Conservation (phyloP, 2,113 vertebrate species). For the Brachirus orientalis region DNA sequence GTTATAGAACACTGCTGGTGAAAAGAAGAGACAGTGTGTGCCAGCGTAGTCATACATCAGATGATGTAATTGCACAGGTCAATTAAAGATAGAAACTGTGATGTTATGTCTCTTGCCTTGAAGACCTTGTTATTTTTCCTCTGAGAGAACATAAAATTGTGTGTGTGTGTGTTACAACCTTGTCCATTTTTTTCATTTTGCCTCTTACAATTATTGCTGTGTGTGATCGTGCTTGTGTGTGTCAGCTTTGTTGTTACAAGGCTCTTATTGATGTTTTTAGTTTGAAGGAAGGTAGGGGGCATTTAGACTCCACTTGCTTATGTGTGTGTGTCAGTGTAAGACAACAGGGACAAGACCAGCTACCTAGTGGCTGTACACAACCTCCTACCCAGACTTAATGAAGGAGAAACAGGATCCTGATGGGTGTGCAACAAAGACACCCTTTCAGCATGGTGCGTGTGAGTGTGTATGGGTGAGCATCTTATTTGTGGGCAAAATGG, state of each 20-base stretch:
- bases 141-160: constrained; percentile 11
- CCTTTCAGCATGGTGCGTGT: constrained; percentile 33
- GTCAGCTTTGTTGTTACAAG: constrained; percentile 54
- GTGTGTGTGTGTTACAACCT: constrained; percentile 4
- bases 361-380: constrained; percentile 38
- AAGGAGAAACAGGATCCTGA: constrained; percentile 68
- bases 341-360: constrained; percentile 10
- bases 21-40: not conserved
- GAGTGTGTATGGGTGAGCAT: constrained; percentile 6
- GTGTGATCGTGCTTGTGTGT: constrained; percentile 20
- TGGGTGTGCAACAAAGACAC: constrained; percentile 60
- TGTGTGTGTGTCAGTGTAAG: constrained; percentile 1
- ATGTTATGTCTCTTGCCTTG: constrained; percentile 12
- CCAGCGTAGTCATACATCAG: constrained; percentile 13
- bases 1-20: too few relatives aligned
- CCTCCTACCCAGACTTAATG: constrained; percentile 49
- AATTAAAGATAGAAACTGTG: constrained; percentile 51
- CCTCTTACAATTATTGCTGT: constrained; percentile 16
- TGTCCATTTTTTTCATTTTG: not conserved
- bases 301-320: constrained; percentile 36
- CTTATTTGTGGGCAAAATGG: constrained; percentile 47
- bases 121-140: constrained; percentile 60
- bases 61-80: constrained; percentile 32
- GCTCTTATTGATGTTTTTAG: constrained; percentile 62
- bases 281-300: constrained; percentile 58